phyloP scores from a whole-genome alignment of 2,888 invertebrate species.

The Tetropium fuscum region DNA sequence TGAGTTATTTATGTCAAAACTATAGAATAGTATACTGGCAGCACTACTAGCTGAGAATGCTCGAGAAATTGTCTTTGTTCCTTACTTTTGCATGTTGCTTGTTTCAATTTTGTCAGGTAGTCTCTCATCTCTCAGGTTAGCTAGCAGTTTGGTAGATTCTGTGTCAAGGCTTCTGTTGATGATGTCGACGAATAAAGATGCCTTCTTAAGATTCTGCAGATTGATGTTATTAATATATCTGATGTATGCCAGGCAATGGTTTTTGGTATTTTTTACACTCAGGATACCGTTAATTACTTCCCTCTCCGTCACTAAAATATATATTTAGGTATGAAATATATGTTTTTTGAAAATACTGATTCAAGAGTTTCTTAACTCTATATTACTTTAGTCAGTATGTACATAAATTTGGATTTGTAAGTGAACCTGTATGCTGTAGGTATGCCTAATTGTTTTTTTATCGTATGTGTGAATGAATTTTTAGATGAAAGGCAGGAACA shows the following conservation, averaged over 20 bases:
- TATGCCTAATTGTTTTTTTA: no score
- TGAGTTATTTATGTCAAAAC: no score
- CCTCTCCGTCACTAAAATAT: slow-evolving; percentile 88
- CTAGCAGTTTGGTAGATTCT: slow-evolving; percentile 90
- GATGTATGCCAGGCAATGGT: slow-evolving; percentile 94
- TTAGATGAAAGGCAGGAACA: no score
- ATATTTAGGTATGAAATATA: no score
- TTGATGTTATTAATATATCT: slow-evolving; percentile 98
- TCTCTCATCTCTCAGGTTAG: slow-evolving; percentile 90
- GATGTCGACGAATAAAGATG: slow-evolving; percentile 95
- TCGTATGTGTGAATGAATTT: no score
- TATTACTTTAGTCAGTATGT: no score
- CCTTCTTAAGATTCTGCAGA: slow-evolving; percentile 92
- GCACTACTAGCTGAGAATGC: no score
- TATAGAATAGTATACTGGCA: no score
- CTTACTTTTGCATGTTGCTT: slow-evolving; percentile 87
- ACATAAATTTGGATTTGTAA: no score
- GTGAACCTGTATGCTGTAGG: no score
- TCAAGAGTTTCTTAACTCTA: no score
- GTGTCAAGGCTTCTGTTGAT: slow-evolving; percentile 91
- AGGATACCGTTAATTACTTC: slow-evolving; percentile 97
- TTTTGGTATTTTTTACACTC: slow-evolving; percentile 93
- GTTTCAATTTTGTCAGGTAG: slow-evolving; percentile 90
- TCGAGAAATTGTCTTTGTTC: not conserved
- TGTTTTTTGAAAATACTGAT: no score